Conservation (phyloP, 2,113 vertebrate species). For the Trogon melanurus region DNA sequence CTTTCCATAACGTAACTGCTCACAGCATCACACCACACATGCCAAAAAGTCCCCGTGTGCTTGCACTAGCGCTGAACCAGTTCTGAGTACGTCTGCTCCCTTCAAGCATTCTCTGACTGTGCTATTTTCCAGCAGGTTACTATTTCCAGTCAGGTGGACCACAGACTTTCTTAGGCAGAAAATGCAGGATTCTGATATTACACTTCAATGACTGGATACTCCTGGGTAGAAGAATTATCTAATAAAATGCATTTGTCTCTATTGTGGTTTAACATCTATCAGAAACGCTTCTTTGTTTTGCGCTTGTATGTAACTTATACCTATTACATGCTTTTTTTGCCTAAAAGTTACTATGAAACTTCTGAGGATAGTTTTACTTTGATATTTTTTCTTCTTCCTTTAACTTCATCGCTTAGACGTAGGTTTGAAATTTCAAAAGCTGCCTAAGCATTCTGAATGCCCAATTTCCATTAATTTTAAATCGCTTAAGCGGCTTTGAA, state of each 20-base stretch:
- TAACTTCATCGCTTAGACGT: neutral
- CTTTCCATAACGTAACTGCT: neutral
- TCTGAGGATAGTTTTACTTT: neutral
- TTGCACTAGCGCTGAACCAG: neutral
- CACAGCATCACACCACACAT: too few relatives aligned
- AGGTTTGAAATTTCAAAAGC: conserved; percentile 1
- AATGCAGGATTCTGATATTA: neutral
- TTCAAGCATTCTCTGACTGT: neutral
- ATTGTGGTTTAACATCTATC: neutral
- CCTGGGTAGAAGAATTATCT: neutral
- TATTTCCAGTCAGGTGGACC: neutral
- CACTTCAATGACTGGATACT: neutral
- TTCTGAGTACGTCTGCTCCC: neutral
- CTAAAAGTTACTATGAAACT: neutral
- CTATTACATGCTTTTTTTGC: neutral
- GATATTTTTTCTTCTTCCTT: neutral
- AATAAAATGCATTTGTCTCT: neutral
- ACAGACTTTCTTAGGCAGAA: neutral
- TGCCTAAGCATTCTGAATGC: neutral
- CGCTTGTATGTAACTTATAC: neutral
- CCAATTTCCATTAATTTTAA: neutral
- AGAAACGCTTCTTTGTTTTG: neutral
- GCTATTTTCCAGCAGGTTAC: neutral
- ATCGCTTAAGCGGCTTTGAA: neutral
- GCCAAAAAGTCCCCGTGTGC: neutral